Evolutionary conservation across 2,888 invertebrate genomes (phyloP), one percentile per base, ranked within the genome.

Genomic region (Nyleta sp.): DNA sequence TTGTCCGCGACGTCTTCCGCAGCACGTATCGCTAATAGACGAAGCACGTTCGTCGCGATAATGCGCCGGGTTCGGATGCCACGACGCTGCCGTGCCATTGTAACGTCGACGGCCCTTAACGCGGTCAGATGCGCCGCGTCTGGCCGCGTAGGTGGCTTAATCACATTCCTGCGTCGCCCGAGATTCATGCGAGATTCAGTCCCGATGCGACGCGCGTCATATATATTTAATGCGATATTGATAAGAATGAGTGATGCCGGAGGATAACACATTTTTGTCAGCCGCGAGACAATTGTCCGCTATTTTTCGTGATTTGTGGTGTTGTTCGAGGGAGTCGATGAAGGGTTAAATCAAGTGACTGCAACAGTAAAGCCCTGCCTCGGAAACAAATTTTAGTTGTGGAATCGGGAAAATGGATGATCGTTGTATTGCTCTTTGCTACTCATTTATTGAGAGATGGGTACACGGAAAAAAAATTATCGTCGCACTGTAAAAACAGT

Each of bases 1-100:
- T 86, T 83, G 82, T 82, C 82, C 81, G 74, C 82, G 77, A 84
- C 81, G 84, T 85, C 85, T 84, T 84, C 82, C 82, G 81, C 83
- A 83, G 83, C 68, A 52, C 78, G 73, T 64, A 62, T 78, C 72
- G 50, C 62, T 64, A 67, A 78, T 73, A 73, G 72, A 78, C 78
- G 78, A 68, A 68, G 71, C 72, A 72, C 79, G 70, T 77, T 74
- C 57, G 78, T 75, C 67, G 80, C 77, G 77, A 73, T 78, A 73
- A 73, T 78, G 55, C 65, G 78, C 40, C 40, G 22, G 53, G 38
- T 20, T 28, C 52, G 65, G 60, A 60, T 74, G 31, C 60, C 46
- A 48, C 15, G 18, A 33, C 20, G 44, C 46, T 31, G 50, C 52
- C 62, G 62, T 42, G 33, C 24, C 67, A 60, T 67, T 71, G 64